Conservation (phyloP, 2,797 vertebrate species). For the Paratrypauchen microcephalus region DNA sequence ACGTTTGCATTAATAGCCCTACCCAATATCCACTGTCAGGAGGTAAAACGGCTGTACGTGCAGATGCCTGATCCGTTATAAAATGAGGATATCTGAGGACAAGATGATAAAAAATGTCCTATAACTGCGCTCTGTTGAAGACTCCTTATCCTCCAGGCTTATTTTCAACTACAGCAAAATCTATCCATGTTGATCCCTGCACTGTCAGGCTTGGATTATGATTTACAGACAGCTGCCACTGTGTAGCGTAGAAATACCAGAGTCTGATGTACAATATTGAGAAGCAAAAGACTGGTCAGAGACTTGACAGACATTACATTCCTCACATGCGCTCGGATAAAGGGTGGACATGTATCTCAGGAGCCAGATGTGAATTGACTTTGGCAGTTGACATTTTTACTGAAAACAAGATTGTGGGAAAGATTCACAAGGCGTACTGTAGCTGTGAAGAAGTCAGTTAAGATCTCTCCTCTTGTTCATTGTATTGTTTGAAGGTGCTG, state of each 20-base stretch:
- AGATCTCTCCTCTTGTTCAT: background rate
- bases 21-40: background rate
- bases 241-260: conserved; percentile 15
- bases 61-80: background rate
- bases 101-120: background rate
- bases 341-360: conserved; percentile 27
- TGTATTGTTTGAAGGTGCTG: background rate
- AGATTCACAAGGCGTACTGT: no score
- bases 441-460: background rate
- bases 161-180: conserved; percentile 6
- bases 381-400: conserved; percentile 37
- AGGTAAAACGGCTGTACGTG: background rate
- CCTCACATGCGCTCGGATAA: conserved; percentile 36
- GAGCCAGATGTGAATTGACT: conserved; percentile 15
- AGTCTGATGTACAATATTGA: conserved; percentile 34
- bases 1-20: background rate
- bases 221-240: conserved; percentile 35
- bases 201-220: conserved; percentile 24
- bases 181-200: conserved; percentile 1
- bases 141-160: conserved; percentile 7
- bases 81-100: background rate
- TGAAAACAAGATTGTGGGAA: background rate
- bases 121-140: background rate
- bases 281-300: conserved; percentile 24
- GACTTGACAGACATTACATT: conserved; percentile 28